Evolutionary conservation across 1,140 invertebrate species (phyloP).

Genomic region (Agraylea sexmaculata): DNA sequence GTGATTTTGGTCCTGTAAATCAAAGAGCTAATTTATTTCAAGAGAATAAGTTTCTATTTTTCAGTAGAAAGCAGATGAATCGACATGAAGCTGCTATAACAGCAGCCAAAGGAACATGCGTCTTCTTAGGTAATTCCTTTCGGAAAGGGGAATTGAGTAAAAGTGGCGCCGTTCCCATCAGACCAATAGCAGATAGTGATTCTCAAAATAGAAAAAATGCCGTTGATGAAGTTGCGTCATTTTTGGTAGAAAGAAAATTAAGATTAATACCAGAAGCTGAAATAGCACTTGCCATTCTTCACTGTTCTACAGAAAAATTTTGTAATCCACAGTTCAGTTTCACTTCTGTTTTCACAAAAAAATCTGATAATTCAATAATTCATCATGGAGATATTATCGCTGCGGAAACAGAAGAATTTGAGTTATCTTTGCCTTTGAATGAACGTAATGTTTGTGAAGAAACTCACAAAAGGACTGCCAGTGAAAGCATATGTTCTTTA

Average conservation of each 20-base stretch:
- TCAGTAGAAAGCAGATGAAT: constrained; percentile 43
- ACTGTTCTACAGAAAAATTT: constrained; percentile 47
- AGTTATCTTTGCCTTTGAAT: neutral
- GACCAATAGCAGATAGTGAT: constrained; percentile 28
- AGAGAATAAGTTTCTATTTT: constrained; percentile 49
- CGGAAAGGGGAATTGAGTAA: constrained; percentile 33
- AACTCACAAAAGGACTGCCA: neutral
- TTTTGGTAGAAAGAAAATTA: constrained; percentile 37
- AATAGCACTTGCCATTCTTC: constrained; percentile 51
- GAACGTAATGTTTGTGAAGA: neutral
- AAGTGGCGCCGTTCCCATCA: constrained; percentile 17
- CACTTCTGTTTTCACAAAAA: constrained; percentile 24
- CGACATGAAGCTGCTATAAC: constrained; percentile 38
- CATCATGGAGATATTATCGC: constrained; percentile 8
- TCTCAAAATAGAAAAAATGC: constrained; percentile 34
- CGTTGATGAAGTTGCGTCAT: constrained; percentile 33
- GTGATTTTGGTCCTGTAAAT: constrained; percentile 41
- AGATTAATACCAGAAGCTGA: constrained; percentile 52
- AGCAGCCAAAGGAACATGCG: constrained; percentile 30
- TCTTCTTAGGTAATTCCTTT: constrained; percentile 34
- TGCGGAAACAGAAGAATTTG: constrained; percentile 14
- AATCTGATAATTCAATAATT: neutral
- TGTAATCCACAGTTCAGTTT: constrained; percentile 50
- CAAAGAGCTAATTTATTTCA: constrained; percentile 42
- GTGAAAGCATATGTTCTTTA: neutral